Percentiles rank a stretch among this genome's conserved stretches.
Evolutionary conservation across 2,797 vertebrate species (phyloP).

Genomic region (Sorex maritimensis): DNA sequence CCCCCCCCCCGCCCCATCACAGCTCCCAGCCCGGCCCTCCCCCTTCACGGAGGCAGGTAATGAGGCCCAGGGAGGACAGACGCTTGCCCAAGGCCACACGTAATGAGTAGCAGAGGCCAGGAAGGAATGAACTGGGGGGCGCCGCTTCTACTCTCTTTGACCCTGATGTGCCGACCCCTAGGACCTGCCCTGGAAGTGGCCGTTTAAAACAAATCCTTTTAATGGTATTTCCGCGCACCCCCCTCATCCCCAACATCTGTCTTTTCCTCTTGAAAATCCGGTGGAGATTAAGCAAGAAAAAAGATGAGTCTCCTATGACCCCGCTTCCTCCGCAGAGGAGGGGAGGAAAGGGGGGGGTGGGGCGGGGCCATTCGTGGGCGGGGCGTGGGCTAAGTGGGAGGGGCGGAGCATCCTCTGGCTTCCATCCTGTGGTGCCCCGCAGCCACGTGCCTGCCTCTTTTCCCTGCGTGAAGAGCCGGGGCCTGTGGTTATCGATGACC

Average conservation of each 20-base stretch:
- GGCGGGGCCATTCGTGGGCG: no score
- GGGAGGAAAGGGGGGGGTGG: not conserved
- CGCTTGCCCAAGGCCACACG: not conserved
- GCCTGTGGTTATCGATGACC: conserved; percentile 17
- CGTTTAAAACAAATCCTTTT: conserved; percentile 30
- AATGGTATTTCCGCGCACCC: not conserved
- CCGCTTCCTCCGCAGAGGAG: not conserved
- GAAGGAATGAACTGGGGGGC: not conserved
- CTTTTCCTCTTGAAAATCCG: conserved; percentile 15
- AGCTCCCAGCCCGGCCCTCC: not conserved
- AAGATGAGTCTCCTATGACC: not conserved
- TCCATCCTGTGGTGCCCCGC: not conserved
- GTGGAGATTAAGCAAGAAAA: not conserved
- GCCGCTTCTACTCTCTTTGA: not conserved
- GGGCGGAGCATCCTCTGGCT: no score
- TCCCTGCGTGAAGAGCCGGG: not conserved
- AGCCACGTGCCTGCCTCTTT: not conserved
- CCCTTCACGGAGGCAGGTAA: not conserved
- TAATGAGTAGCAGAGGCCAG: not conserved
- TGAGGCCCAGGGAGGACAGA: not conserved
- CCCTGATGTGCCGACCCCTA: not conserved
- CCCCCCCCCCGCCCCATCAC: not conserved
- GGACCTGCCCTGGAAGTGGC: not conserved
- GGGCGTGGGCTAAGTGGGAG: no score
- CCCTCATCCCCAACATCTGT: not conserved